Evolutionary conservation across 2,797 vertebrate species (phyloP).

Genomic region (Onychomys arenicola): DNA sequence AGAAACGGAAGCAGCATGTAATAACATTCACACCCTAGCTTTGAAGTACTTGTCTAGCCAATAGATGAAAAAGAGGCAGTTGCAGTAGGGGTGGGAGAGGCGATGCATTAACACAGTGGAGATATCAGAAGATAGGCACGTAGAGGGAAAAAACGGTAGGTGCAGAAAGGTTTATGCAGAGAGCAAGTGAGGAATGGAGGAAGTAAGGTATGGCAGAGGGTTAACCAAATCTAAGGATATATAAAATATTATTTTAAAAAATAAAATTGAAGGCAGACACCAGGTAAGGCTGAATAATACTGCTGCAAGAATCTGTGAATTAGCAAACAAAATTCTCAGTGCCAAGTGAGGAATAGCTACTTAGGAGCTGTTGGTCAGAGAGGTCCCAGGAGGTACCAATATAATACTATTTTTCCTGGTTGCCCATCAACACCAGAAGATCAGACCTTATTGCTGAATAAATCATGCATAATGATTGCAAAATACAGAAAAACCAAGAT

Average conservation of each 20-base stretch:
- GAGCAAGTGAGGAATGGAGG: background rate
- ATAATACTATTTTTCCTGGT: background rate
- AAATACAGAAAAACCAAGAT: background rate
- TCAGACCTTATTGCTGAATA: background rate
- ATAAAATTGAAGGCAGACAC: background rate
- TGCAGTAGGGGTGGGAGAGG: background rate
- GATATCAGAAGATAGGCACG: too few relatives aligned
- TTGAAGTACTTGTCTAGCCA: background rate
- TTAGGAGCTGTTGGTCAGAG: background rate
- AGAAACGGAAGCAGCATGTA: background rate
- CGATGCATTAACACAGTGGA: background rate
- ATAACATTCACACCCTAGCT: background rate
- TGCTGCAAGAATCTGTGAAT: background rate
- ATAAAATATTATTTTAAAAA: background rate
- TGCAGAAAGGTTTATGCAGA: background rate
- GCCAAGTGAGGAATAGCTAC: fast-evolving
- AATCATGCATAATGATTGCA: background rate
- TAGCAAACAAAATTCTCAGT: background rate
- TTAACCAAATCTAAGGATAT: background rate
- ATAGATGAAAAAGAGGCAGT: background rate
- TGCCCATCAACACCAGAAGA: background rate
- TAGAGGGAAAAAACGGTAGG: background rate
- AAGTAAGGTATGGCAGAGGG: background rate
- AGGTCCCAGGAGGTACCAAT: fast-evolving
- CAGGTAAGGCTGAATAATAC: background rate